Evolutionary conservation across 2,888 invertebrate species (phyloP).

Genomic region (Brassicogethes aeneus): DNA sequence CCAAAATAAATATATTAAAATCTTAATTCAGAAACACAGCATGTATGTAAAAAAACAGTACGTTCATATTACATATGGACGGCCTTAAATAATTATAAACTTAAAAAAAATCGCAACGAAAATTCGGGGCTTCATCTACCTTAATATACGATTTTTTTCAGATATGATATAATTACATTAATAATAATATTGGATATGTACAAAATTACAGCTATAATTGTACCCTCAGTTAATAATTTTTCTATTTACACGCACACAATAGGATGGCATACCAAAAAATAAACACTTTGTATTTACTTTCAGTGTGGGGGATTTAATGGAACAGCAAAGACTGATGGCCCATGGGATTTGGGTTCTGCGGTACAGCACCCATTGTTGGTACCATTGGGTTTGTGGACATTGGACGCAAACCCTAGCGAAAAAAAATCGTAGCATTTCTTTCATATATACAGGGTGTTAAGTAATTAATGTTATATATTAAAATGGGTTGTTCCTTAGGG

Average conservation of each 20-base stretch:
- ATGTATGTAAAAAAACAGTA: too few relatives aligned
- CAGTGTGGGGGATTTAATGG: slow-evolving; percentile 24
- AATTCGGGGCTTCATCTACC: slow-evolving; percentile 1
- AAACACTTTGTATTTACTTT: slow-evolving; percentile 18
- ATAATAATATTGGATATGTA: slow-evolving; percentile 23
- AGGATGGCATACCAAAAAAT: slow-evolving; percentile 21
- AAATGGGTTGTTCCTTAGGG: too few relatives aligned
- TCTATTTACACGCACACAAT: slow-evolving; percentile 22
- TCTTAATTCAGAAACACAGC: too few relatives aligned
- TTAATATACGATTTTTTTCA: too few relatives aligned
- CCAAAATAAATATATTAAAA: too few relatives aligned
- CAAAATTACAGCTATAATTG: slow-evolving; percentile 23
- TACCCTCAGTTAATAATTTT: slow-evolving; percentile 27
- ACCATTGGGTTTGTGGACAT: slow-evolving; percentile 28
- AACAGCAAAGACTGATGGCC: slow-evolving; percentile 36
- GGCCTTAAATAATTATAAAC: not conserved
- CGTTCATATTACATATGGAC: not conserved
- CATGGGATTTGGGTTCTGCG: slow-evolving; percentile 31
- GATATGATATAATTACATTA: slow-evolving; percentile 21
- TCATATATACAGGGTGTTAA: too few relatives aligned
- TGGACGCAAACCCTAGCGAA: slow-evolving; percentile 35
- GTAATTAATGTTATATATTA: too few relatives aligned
- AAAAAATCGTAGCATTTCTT: too few relatives aligned
- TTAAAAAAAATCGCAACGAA: too few relatives aligned
- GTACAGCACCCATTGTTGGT: slow-evolving; percentile 28